These are phyloP conservation scores for Crocallis elinguaria DNA, from an alignment of 2,888 invertebrate genomes.

Conservation along the genomic window DNA sequence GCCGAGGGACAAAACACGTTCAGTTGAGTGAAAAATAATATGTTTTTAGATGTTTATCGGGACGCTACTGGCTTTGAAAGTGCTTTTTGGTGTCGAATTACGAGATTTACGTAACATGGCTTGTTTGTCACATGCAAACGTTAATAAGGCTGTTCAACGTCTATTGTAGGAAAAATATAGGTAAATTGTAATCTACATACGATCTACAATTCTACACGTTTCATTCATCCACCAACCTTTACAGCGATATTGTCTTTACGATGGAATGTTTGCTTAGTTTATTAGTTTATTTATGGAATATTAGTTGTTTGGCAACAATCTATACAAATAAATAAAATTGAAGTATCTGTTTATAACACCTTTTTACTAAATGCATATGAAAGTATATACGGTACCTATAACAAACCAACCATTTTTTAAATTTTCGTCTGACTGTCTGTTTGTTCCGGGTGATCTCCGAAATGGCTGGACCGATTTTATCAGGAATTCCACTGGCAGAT, in stretches of 20 bases:
- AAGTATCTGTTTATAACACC: no score
- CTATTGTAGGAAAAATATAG: neutral
- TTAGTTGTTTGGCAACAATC: no score
- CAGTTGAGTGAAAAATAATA: constrained; percentile 81
- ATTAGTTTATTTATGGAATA: no score
- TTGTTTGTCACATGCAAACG: constrained; percentile 33
- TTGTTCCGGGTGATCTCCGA: no score
- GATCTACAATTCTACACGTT: neutral
- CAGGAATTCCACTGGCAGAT: no score
- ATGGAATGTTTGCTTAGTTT: no score
- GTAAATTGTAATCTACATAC: neutral
- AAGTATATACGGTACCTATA: no score
- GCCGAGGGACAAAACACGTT: constrained; percentile 47
- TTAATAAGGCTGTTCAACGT: neutral
- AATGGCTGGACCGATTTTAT: no score
- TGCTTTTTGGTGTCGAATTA: constrained; percentile 55
- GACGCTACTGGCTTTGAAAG: constrained; percentile 51
- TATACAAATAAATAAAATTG: no score
- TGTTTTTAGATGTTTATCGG: constrained; percentile 74
- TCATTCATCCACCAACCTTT: neutral
- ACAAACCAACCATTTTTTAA: no score
- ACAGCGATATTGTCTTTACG: neutral
- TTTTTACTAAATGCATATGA: no score
- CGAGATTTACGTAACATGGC: constrained; percentile 47
- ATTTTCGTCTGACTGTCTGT: no score